Base-by-base conservation (phyloP, 2,888 invertebrate species). In the Ophioninae sp. region DNA sequence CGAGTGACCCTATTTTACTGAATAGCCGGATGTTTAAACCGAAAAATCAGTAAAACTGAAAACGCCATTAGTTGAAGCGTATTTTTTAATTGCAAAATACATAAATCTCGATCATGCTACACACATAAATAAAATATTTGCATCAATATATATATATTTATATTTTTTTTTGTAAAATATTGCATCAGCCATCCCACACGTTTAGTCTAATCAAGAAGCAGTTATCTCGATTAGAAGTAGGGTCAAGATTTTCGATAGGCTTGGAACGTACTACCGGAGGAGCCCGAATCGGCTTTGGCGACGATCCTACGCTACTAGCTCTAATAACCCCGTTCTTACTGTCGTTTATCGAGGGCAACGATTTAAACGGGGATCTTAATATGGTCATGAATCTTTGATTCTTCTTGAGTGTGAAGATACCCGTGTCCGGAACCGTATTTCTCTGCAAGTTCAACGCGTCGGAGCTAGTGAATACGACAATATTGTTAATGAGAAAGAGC, bases 291-390 rank as follows among this genome's bases (percentile, higher is more conserved):
- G 88, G 88, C 86, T 88, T 91, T 65, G 87, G 87, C 75, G 89
- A 86, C 81, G 91, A 89, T 86, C 90, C 91, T 88, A 92, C 92
- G 84, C 92, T 92, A 88, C 88, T 88, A 67, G 92, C 90, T 88
- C 92, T 91, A 90, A 91, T 86, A 79, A 90, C 83, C 87, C 90
- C 90, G 82, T 92, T 91, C 88, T 91, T 91, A 76, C 88, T 87
- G 85, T 91, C 88, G 81, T 88, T 90, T 88, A 92, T 91, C 78
- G 90, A 85, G 63, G 92, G 92, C 79, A 93, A 88, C 65, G 92
- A 92, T 89, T 92, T 92, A 86, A 93, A 93, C 71, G 92, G 92
- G 81, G 90, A 88, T 85, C 87, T 92, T 88, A 93, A 88, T 81
- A 92, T 87, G 81, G 90, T 90, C 88, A 91, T 89, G 59, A 93